Evolutionary conservation across 2,797 vertebrate genomes (phyloP), one percentile per base, ranked within the genome.

Genomic region (Sebastes elongatus): DNA sequence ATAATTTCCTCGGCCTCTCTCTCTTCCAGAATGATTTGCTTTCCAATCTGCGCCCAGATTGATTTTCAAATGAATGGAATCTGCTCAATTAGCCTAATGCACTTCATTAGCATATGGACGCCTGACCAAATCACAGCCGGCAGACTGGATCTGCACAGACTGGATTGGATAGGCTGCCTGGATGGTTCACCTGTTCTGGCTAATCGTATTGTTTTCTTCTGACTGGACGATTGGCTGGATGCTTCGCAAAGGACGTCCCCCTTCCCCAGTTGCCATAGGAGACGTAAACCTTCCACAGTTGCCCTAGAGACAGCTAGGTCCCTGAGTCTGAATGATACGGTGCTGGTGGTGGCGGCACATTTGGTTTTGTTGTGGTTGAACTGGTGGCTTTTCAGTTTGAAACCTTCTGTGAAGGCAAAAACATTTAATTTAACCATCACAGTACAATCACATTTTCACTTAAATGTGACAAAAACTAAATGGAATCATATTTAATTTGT

Each of bases 201-300:
- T 94, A 88, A 93, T 90, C 82, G 57, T 74, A 61, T 70, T 78
- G 76, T 78, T 88, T 90, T 75, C 66, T 74, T 82, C 76, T 84
- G 75, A 83, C 82, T 55, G 74, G 86, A 71, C 67, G 78, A 94
- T 94, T 94, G 92, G 93, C 82, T 90, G 77, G 82, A 81, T 71
- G 83, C 78, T 67, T 82, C 30, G 60, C 74, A 82, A 82, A 89
- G 89, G 79, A 92, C 77, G 56, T 79, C 92, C 93, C 87, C 86
- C 53, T 74, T 88, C 78, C 87, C 78, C 91, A 88, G 95, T 96
- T 96, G 93, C 95, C 94, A 95, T 94, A 94, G 95, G 93, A 94
- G 92, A 94, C 69, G 81, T 92, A 94, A 95, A 92, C 93, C 91
- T 95, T 94, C 92, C 92, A 83, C 75, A 77, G 93, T 94, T 95